phyloP scores from a whole-genome alignment of 2,113 vertebrate species.

The Eulemur macaco region DNA sequence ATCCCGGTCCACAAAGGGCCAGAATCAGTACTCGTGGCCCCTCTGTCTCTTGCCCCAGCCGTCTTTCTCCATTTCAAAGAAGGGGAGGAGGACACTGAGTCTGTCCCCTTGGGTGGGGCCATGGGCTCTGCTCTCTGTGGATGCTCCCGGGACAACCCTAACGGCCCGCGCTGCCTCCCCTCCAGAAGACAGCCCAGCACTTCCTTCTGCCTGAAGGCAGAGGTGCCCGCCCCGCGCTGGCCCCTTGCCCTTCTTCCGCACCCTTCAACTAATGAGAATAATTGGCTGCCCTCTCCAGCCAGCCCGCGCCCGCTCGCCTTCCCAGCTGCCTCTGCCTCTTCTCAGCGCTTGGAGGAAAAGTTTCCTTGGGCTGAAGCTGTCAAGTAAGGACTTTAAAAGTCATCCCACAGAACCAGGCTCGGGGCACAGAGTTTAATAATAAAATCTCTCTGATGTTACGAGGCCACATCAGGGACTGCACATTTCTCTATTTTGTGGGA shows the following conservation, averaged over 20 bases:
- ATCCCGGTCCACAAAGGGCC: neutral
- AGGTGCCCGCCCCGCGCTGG: too few relatives aligned
- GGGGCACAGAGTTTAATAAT: neutral
- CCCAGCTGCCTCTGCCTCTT: neutral
- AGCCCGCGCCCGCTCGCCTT: accelerated
- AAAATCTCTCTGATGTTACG: neutral
- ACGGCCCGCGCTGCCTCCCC: neutral
- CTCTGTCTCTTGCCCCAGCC: neutral
- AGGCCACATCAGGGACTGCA: neutral
- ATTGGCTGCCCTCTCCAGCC: neutral
- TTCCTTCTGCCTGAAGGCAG: accelerated
- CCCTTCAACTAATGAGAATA: neutral
- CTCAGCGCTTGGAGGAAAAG: neutral
- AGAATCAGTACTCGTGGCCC: accelerated
- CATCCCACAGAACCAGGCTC: neutral
- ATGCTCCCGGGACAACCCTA: neutral
- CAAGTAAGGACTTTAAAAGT: neutral
- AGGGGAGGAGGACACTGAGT: neutral
- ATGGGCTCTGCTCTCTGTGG: neutral
- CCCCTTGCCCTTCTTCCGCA: neutral
- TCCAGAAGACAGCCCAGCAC: neutral
- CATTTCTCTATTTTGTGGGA: neutral
- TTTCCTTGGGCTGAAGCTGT: neutral
- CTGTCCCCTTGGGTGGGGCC: accelerated
- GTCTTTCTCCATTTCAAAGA: neutral